Percentiles rank a stretch among this genome's conserved stretches.
phyloP scores from a whole-genome alignment of 2,113 vertebrate species.

The Crypturellus undulatus region DNA sequence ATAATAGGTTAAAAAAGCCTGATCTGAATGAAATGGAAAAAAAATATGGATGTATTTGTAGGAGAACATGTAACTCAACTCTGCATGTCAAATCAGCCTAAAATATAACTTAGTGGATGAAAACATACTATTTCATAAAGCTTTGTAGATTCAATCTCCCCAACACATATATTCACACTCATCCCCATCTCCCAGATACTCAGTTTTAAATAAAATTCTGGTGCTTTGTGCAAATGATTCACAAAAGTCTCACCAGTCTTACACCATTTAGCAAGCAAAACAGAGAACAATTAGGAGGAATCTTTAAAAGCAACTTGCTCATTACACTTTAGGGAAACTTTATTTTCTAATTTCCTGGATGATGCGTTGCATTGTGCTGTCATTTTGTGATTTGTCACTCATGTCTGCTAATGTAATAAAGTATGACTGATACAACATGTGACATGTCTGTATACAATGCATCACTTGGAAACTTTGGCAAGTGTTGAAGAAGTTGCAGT shows the following conservation, averaged over 20 bases:
- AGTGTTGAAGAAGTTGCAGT: neutral
- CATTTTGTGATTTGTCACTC: slow-evolving; percentile 58
- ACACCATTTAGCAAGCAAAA: slow-evolving; percentile 1
- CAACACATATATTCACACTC: neutral
- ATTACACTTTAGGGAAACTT: neutral
- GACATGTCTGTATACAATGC: slow-evolving; percentile 53
- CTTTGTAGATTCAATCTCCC: neutral
- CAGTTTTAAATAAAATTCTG: slow-evolving; percentile 3
- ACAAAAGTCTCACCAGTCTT: neutral
- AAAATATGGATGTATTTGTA: neutral
- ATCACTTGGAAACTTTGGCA: slow-evolving; percentile 31
- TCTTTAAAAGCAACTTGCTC: slow-evolving; percentile 27
- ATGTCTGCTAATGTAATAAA: slow-evolving; percentile 24
- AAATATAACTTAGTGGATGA: neutral
- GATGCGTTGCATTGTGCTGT: slow-evolving; percentile 35
- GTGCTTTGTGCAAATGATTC: neutral
- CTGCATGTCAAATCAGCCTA: neutral
- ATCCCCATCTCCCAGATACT: neutral
- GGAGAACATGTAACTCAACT: neutral
- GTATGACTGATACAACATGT: slow-evolving; percentile 61
- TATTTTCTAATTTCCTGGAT: neutral
- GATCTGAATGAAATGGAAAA: neutral
- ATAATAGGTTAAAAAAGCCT: neutral
- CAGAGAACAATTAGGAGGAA: neutral
- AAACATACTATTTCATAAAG: neutral